phyloP scores from a whole-genome alignment of 2,888 invertebrate species.

The Oscheius myriophilus region DNA sequence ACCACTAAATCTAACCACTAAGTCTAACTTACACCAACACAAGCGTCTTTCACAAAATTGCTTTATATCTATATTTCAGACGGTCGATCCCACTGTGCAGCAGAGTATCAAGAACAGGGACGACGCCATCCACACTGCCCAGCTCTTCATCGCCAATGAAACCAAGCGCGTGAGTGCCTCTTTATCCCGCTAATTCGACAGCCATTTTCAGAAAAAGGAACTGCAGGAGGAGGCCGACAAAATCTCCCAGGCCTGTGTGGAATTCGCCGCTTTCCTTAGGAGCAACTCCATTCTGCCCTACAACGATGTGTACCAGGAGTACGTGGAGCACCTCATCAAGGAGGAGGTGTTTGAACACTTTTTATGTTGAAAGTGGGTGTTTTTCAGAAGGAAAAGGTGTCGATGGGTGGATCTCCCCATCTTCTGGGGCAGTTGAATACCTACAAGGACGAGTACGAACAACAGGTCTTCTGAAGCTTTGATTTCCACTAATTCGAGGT shows the following conservation, averaged over 20 bases:
- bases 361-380: background rate
- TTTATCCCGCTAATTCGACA: background rate
- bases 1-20: too few species aligned
- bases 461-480: background rate
- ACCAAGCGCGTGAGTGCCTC: conserved; percentile 2
- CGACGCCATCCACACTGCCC: background rate
- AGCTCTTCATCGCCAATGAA: background rate
- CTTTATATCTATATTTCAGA: conserved; percentile 18
- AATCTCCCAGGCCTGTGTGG: conserved; percentile 12
- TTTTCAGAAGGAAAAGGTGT: conserved; percentile 9
- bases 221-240: conserved; percentile 13
- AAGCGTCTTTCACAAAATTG: too few species aligned
- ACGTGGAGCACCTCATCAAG: conserved; percentile 32
- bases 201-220: conserved; percentile 7
- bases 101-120: background rate
- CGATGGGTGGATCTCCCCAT: background rate
- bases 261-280: conserved; percentile 24
- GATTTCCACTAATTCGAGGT: too few species aligned
- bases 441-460: conserved; percentile 6
- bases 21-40: too few species aligned
- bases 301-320: conserved; percentile 37
- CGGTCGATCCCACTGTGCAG: conserved; percentile 1
- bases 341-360: conserved; percentile 19
- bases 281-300: conserved; percentile 33
- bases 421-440: background rate